These are phyloP conservation scores for Oophaga sylvatica DNA, from an alignment of 2,797 vertebrate genomes.

Conservation along the genomic window DNA sequence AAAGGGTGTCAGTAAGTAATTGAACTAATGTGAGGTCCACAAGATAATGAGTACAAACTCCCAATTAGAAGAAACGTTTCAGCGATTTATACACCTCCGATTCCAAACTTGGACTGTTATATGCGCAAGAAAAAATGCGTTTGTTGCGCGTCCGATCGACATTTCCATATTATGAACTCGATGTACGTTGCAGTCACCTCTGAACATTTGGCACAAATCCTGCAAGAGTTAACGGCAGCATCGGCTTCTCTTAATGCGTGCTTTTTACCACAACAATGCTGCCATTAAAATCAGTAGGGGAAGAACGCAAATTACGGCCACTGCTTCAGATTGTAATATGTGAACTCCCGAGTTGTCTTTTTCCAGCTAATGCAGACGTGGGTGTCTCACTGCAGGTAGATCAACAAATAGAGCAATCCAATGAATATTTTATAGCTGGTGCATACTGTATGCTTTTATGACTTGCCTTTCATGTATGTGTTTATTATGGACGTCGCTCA, in stretches of 20 bases:
- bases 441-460: slow-evolving; percentile 46
- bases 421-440: slow-evolving; percentile 40
- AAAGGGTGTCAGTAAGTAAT: no score
- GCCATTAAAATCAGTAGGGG: slow-evolving; percentile 35
- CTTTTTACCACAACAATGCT: slow-evolving; percentile 32
- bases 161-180: neutral
- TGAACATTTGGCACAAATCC: neutral
- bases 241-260: neutral
- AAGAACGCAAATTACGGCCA: slow-evolving; percentile 13
- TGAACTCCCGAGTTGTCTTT: slow-evolving; percentile 29
- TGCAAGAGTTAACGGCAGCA: slow-evolving; percentile 29
- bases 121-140: neutral
- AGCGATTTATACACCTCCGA: neutral
- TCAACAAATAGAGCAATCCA: slow-evolving; percentile 43
- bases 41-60: neutral
- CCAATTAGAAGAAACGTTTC: neutral
- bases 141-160: no score
- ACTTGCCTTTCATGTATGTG: slow-evolving; percentile 16
- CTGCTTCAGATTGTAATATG: slow-evolving; percentile 3
- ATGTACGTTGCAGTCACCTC: neutral
- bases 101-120: neutral
- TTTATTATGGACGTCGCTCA: slow-evolving; percentile 14
- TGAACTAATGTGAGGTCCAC: no score
- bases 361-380: slow-evolving; percentile 47
- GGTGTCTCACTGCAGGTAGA: slow-evolving; percentile 51